phyloP scores from a whole-genome alignment of 2,888 invertebrate species.

The Hypselothyrea guttata region DNA sequence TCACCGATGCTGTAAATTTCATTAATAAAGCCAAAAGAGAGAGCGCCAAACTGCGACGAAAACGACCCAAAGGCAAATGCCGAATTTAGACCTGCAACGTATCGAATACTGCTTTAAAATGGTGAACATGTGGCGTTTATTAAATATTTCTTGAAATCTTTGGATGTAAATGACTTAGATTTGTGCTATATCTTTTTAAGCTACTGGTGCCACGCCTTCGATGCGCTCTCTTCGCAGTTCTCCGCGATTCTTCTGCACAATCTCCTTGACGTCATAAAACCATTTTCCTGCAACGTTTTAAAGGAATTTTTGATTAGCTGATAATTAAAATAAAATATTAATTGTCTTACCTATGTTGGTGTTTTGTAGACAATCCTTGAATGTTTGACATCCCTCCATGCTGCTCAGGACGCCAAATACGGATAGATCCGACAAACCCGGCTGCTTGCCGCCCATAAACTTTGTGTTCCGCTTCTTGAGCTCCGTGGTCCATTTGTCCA shows the following conservation, averaged over 20 bases:
- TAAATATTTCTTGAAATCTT: constrained; percentile 33
- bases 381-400: constrained; percentile 96
- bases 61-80: too few species aligned
- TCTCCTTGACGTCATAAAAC: constrained; percentile 89
- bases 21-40: too few species aligned
- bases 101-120: too few species aligned
- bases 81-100: too few species aligned
- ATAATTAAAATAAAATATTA: too few species aligned
- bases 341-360: constrained; percentile 86
- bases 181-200: constrained; percentile 20
- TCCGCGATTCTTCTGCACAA: constrained; percentile 78
- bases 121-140: too few species aligned
- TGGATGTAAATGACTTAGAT: constrained; percentile 26
- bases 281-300: constrained; percentile 82
- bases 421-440: constrained; percentile 95
- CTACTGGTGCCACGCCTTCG: constrained; percentile 57
- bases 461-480: constrained; percentile 87
- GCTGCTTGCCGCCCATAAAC: constrained; percentile 93
- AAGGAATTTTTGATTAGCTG: too few species aligned
- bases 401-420: constrained; percentile 95
- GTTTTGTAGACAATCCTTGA: constrained; percentile 89
- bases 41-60: too few species aligned
- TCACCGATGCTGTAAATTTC: too few species aligned
- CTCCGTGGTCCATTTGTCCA: constrained; percentile 89
- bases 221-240: constrained; percentile 74